Conservation (phyloP, 1,140 invertebrate genomes). For the Colletes gigas region DNA sequence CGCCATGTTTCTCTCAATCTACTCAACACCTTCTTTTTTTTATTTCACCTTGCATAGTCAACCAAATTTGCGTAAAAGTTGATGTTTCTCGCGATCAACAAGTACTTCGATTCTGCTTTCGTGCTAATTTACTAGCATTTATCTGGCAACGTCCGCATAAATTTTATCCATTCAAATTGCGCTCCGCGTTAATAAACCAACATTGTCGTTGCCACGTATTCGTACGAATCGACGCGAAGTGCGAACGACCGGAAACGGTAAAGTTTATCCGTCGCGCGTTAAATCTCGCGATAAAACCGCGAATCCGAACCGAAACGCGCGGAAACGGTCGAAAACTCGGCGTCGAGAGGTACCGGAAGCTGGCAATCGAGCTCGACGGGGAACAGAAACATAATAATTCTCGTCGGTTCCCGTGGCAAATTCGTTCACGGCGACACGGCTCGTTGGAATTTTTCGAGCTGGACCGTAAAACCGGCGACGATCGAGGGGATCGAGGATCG, state of each 20-base stretch:
- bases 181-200: too few species aligned
- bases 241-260: background rate
- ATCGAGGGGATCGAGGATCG: background rate
- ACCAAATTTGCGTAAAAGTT: too few species aligned
- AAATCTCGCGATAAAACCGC: background rate
- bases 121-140: too few species aligned
- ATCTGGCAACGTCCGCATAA: too few species aligned
- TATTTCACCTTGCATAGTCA: too few species aligned
- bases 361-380: background rate
- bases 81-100: too few species aligned
- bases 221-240: background rate
- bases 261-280: slow-evolving; percentile 16
- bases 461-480: background rate
- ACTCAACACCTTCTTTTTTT: too few species aligned
- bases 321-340: background rate
- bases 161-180: too few species aligned
- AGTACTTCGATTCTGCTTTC: too few species aligned
- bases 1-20: too few species aligned
- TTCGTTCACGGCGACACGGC: background rate
- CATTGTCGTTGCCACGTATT: too few species aligned
- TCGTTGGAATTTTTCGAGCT: background rate
- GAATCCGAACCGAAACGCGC: background rate
- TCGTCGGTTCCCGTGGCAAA: background rate
- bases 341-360: background rate
- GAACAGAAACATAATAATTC: background rate